A percentile compares a stretch with the other conserved stretches of the same genome.
Conservation (phyloP, 2,113 vertebrate genomes). For the Piprites chloris region DNA sequence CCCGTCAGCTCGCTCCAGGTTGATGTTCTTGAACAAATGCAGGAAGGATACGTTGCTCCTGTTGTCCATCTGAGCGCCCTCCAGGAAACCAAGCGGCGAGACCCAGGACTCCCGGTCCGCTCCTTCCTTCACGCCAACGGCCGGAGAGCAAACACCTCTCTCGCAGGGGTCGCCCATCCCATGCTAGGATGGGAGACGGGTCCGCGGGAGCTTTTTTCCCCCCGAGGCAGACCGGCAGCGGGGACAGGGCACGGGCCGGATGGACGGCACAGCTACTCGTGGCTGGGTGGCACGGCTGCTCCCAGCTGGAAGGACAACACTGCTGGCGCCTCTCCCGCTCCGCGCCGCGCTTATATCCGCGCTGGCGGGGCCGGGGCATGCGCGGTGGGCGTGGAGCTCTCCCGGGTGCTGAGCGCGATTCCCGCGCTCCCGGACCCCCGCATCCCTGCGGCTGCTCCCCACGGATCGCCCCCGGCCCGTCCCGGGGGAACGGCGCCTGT, state of each 20-base stretch:
- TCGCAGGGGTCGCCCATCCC: conserved; percentile 63
- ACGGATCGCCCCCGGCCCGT: not conserved
- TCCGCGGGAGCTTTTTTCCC: not conserved
- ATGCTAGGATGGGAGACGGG: not conserved
- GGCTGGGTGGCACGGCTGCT: fast-evolving
- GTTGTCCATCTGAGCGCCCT: conserved; percentile 68
- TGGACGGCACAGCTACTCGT: not conserved
- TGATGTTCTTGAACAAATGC: conserved; percentile 62
- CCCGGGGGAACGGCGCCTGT: too few relatives aligned
- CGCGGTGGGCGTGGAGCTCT: conserved; percentile 67
- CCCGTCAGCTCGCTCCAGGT: conserved; percentile 63
- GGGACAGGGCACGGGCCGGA: fast-evolving
- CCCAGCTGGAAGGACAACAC: fast-evolving
- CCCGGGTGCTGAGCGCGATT: conserved; percentile 68
- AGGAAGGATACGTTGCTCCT: conserved; percentile 70
- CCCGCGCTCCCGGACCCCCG: not conserved
- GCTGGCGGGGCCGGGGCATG: conserved; percentile 45
- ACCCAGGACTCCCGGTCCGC: not conserved
- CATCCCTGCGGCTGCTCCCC: not conserved
- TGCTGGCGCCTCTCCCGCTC: not conserved
- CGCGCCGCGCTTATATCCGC: conserved; percentile 8
- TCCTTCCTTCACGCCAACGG: conserved; percentile 63
- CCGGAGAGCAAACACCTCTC: conserved; percentile 21
- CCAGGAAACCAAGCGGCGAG: not conserved
- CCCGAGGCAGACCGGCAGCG: not conserved